Evolutionary conservation across 2,113 vertebrate genomes (phyloP), one percentile per base, ranked within the genome.

Genomic region (Panthera leo): DNA sequence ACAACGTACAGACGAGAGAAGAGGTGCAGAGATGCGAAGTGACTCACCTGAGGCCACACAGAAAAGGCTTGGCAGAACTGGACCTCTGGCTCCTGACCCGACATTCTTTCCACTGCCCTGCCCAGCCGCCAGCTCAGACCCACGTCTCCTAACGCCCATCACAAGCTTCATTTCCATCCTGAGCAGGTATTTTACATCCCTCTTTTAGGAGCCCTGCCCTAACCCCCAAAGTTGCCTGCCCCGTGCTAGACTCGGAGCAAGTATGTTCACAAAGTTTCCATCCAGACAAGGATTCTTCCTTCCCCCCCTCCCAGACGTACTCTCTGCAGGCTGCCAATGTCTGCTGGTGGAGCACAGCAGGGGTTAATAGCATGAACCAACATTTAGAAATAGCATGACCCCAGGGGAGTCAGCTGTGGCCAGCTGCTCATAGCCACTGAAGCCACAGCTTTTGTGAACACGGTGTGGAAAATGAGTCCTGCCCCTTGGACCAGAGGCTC

Each of bases 351-450:
- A 5, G 89, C 21, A 29, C 45, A 18, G 65, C 65, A 75, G 63
- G 83, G 95, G 97, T 97, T 98, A 98, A 98, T 5, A 85, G 87
- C n/a, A 73, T 78, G 92, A 97, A 92, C 87, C 94, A 92, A 90
- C 97, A 92, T 98, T 97, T 97, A 97, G 97, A 98, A 98, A 98
- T 82, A 94, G 93, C 65, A 91, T 19, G 88, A 68, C 51, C 89
- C 89, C 73, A 61, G 25, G 79, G 39, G 79, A 96, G 65, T 95
- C 97, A 97, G 97, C 97, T 97, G 97, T 39, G 51, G 65, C 96
- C 97, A 98, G 95, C 98, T 97, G 95, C 95, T 94, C 87, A 86
- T 27, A 85, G 84, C 70, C 92, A 68, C 89, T 5, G 76, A 91
- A 94, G 85, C 94, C 96, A 85, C 94, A 80, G 88, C 42, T 67